A percentile compares a stretch with the other conserved stretches of the same genome.
Evolutionary conservation across 2,888 invertebrate genomes (phyloP).

Genomic region (Steromphala cineraria): DNA sequence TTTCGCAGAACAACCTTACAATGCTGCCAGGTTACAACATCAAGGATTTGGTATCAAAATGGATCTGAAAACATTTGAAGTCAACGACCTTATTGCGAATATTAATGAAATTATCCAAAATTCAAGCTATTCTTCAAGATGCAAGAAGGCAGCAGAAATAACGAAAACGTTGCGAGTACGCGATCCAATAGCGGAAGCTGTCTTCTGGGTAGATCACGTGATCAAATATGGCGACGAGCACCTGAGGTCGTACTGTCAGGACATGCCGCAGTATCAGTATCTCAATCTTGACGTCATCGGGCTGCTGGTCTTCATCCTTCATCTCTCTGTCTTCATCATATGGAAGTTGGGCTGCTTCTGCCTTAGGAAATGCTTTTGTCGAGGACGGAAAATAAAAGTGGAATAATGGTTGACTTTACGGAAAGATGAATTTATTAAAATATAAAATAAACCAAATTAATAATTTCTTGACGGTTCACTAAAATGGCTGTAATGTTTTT

Average conservation of each 20-base stretch:
- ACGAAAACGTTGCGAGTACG: slow-evolving; percentile 26
- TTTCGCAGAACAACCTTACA: slow-evolving; percentile 46
- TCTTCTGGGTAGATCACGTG: slow-evolving; percentile 58
- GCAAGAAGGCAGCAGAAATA: slow-evolving; percentile 38
- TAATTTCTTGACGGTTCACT: too few relatives aligned
- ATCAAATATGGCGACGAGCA: slow-evolving; percentile 54
- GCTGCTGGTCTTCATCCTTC: slow-evolving; percentile 8
- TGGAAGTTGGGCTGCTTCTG: not conserved
- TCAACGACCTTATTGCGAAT: slow-evolving; percentile 29
- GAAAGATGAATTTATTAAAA: too few relatives aligned
- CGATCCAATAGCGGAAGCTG: slow-evolving; percentile 48
- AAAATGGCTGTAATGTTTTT: too few relatives aligned
- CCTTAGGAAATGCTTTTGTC: not conserved
- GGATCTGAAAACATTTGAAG: slow-evolving; percentile 32
- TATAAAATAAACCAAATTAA: too few relatives aligned
- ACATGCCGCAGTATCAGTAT: slow-evolving; percentile 53
- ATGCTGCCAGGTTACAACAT: slow-evolving; percentile 36
- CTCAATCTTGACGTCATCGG: slow-evolving; percentile 48
- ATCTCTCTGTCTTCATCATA: not conserved
- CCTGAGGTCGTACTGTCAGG: slow-evolving; percentile 43
- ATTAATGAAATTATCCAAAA: slow-evolving; percentile 39
- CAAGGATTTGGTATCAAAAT: slow-evolving; percentile 46
- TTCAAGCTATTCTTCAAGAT: slow-evolving; percentile 31
- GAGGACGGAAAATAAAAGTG: not conserved
- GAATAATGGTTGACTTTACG: too few relatives aligned